Base-by-base conservation (phyloP, 1,140 invertebrate species). In the Babylonia areolata region DNA sequence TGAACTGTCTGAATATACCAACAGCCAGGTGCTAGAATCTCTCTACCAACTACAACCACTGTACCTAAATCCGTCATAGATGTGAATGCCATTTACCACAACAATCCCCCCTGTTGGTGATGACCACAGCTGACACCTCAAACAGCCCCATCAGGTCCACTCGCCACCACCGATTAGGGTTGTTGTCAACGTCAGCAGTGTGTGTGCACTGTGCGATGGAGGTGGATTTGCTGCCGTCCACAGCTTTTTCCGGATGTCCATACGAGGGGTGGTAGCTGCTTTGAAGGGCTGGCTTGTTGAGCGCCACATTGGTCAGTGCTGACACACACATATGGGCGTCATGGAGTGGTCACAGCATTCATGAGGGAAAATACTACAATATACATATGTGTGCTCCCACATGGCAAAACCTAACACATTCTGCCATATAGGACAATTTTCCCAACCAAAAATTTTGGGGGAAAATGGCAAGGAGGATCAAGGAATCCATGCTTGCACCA, bases 231-330 rank as follows among this genome's bases (percentile, higher is more conserved):
- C 12, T 79, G 37, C 77, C 77, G n/a, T 79, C 77, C 77, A 79
- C 77, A 28, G 42, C 77, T n/a, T 28, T 39, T 31, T 79, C 77
- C 28, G 37, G 37, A 15, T 75, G 33, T 35, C 73, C 73, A 33
- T 37, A 75, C 33, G 12, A 17, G 20, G 3, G 37, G 40, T 79
- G 77, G 77, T 39, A 39, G 23, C 39, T 79, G 77, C 77, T 79
- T 28, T 79, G 77, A 17, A n/a, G 37, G 20, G 39, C 28, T 9
- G 77, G 77, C n/a, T 79, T 79, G 77, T 79, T 9, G 20, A 79
- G 77, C 15, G 77, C 77, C 35, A 79, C 77, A 39, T 79, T 79
- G 15, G 11, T 79, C 39, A 79, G 39, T 9, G 77, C 77, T 79
- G 77, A 12, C 23, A 69, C 64, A 69, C 64, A 51, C 46, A 51